phyloP scores from a whole-genome alignment of 2,113 vertebrate species.

The Heterotis niloticus region DNA sequence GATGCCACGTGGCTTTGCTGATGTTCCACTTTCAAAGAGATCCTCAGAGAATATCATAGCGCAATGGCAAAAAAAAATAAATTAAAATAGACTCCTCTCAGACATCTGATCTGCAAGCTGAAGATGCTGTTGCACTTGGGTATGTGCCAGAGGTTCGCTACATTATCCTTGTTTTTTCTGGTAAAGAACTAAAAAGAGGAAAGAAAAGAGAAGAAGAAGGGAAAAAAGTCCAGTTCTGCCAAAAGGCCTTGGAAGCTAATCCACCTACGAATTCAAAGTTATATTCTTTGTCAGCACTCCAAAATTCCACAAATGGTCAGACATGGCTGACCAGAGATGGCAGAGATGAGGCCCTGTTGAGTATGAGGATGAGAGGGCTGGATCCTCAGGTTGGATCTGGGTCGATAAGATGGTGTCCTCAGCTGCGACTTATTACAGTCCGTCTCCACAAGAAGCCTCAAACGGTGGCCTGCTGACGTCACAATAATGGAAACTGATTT shows the following conservation, averaged over 20 bases:
- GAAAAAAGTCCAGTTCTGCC: slow-evolving; percentile 17
- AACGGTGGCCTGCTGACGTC: not conserved
- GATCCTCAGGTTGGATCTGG: not conserved
- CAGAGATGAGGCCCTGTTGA: slow-evolving; percentile 21
- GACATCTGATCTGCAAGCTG: slow-evolving; percentile 19
- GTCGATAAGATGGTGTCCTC: not conserved
- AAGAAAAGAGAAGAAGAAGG: not conserved
- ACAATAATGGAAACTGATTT: not conserved
- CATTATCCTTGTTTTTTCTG: slow-evolving; percentile 27
- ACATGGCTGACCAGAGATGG: slow-evolving; percentile 29
- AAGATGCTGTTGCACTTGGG: slow-evolving; percentile 32
- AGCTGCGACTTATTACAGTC: slow-evolving; percentile 2
- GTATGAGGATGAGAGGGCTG: slow-evolving; percentile 6
- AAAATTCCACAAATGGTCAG: slow-evolving; percentile 34
- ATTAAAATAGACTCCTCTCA: slow-evolving; percentile 28
- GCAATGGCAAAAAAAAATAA: slow-evolving; percentile 14
- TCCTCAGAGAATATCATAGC: not conserved
- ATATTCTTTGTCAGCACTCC: slow-evolving; percentile 38
- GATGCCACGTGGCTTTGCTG: not conserved
- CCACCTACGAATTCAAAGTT: slow-evolving; percentile 35
- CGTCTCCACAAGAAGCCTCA: not conserved
- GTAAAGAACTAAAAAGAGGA: slow-evolving; percentile 18
- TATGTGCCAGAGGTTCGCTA: slow-evolving; percentile 35
- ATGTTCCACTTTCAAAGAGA: not conserved
- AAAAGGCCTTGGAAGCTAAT: slow-evolving; percentile 32